Conservation (phyloP, 2,888 invertebrate genomes). For the Polyommatus iphigenia region DNA sequence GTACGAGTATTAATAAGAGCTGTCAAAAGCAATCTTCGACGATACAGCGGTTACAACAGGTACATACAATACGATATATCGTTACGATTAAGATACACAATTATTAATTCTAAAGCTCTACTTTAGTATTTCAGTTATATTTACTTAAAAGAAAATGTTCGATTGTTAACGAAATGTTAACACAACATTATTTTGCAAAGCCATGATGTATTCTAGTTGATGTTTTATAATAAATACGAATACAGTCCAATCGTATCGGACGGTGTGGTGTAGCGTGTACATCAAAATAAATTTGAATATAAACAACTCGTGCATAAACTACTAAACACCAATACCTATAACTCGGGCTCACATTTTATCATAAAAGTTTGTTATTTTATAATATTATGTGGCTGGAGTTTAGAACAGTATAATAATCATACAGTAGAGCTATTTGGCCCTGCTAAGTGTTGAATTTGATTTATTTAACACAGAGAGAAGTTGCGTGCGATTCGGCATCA, state of each 20-base stretch:
- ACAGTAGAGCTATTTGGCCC: neutral
- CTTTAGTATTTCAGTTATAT: too few relatives aligned
- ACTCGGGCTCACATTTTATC: neutral
- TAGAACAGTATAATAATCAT: neutral
- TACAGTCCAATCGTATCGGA: neutral
- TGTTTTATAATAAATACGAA: too few relatives aligned
- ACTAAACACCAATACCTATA: neutral
- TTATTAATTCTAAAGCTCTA: too few relatives aligned
- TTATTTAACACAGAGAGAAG: too few relatives aligned
- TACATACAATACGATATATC: neutral
- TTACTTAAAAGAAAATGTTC: too few relatives aligned
- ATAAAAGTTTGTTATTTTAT: neutral
- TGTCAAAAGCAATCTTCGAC: slow-evolving; percentile 16
- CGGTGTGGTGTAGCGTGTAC: neutral
- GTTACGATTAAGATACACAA: too few relatives aligned
- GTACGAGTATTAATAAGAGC: neutral
- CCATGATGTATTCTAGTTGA: too few relatives aligned
- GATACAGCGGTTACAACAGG: neutral
- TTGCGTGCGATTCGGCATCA: too few relatives aligned
- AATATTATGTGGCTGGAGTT: neutral
- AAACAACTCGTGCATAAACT: slow-evolving; percentile 4
- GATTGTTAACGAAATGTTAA: too few relatives aligned
- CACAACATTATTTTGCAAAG: too few relatives aligned
- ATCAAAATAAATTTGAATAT: slow-evolving; percentile 29
- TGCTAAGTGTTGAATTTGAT: neutral